Percentiles rank a stretch among this genome's conserved stretches.
These are phyloP conservation scores for Berghia stephanieae DNA, from an alignment of 1,140 invertebrate species.

Conservation along the genomic window DNA sequence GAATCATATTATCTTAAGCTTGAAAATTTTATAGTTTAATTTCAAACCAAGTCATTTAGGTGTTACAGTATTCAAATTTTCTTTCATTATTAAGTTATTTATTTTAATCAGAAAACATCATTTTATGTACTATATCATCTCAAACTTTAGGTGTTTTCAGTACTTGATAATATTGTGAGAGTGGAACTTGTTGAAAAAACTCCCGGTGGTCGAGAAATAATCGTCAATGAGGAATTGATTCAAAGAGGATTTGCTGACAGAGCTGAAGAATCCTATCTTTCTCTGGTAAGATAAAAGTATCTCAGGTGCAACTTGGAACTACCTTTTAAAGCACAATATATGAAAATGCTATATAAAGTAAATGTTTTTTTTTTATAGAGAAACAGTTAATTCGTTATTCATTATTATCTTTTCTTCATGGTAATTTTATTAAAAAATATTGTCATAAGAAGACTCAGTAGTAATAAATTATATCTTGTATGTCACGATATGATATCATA, in stretches of 20 bases:
- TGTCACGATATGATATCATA: too few species aligned
- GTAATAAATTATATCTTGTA: too few species aligned
- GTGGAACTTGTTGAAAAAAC: slow-evolving; percentile 72
- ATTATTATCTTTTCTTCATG: too few species aligned
- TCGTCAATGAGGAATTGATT: slow-evolving; percentile 66
- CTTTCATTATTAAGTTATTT: background rate
- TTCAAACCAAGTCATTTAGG: background rate
- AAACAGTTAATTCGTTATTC: too few species aligned
- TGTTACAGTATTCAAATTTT: background rate
- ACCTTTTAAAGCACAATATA: too few species aligned
- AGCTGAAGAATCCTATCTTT: slow-evolving; percentile 79
- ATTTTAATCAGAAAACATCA: background rate
- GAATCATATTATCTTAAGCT: too few species aligned
- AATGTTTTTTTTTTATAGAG: too few species aligned
- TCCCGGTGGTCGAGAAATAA: slow-evolving; percentile 40
- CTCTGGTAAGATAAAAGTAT: slow-evolving; percentile 76
- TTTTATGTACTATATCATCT: background rate
- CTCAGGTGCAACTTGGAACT: too few species aligned
- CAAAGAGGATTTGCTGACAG: slow-evolving; percentile 72
- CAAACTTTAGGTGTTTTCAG: slow-evolving; percentile 78
- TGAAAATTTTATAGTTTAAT: too few species aligned
- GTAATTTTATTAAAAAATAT: too few species aligned
- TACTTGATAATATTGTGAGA: slow-evolving; percentile 77
- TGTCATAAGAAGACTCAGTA: too few species aligned
- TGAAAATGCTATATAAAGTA: too few species aligned